Evolutionary conservation across 2,888 invertebrate species (phyloP).

Genomic region (Clunio marinus): DNA sequence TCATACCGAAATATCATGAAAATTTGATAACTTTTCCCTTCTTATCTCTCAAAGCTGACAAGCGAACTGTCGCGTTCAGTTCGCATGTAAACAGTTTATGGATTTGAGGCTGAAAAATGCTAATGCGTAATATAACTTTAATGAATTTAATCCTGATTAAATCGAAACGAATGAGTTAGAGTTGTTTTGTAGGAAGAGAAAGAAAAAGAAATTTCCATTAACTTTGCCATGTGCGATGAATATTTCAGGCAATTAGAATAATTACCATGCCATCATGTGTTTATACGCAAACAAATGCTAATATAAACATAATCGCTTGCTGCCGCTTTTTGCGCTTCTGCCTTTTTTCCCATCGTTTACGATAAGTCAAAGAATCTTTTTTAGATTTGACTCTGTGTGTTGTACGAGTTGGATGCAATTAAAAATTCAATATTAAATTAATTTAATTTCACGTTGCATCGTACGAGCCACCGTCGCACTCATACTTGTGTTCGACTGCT

Average conservation of each 20-base stretch:
- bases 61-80: neutral
- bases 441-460: slow-evolving; percentile 24
- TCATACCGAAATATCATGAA: neutral
- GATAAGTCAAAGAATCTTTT: slow-evolving; percentile 5
- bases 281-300: slow-evolving; percentile 16
- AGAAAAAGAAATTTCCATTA: slow-evolving; percentile 28
- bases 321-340: slow-evolving; percentile 14
- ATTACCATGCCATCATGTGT: slow-evolving; percentile 35
- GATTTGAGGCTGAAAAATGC: neutral
- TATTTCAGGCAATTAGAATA: slow-evolving; percentile 37
- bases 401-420: slow-evolving; percentile 6
- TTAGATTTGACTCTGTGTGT: neutral
- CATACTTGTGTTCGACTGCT: too few species aligned
- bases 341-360: too few species aligned
- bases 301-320: slow-evolving; percentile 22
- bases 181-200: too few species aligned
- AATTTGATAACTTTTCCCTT: neutral
- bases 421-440: slow-evolving; percentile 38
- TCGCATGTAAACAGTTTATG: too few species aligned
- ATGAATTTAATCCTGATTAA: slow-evolving; percentile 34
- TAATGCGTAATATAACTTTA: slow-evolving; percentile 35
- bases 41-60: neutral
- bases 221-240: slow-evolving; percentile 33
- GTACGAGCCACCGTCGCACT: neutral
- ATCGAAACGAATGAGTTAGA: slow-evolving; percentile 22